Evolutionary conservation across 2,797 vertebrate genomes (phyloP), one percentile per base, ranked within the genome.

Genomic region (Peromyscus nudipes): DNA sequence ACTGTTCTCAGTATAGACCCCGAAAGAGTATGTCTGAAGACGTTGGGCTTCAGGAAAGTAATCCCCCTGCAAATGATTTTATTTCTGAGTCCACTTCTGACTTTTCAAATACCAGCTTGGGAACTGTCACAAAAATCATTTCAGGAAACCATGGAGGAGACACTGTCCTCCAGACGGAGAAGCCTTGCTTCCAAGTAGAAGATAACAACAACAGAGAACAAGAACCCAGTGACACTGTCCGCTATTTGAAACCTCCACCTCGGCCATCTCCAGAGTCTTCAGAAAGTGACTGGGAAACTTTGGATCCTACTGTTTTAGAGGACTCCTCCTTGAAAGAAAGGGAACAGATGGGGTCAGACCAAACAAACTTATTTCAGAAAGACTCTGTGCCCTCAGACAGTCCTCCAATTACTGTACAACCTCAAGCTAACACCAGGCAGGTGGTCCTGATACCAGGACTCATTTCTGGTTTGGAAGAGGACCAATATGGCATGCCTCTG

Each of bases 231-330:
- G 98, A 96, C 5, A 92, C 98, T 43, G 92, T 93, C 95, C 98
- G 98, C 77, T 98, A 96, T 97, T 98, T 99, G 97, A 99, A 99
- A 90, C 99, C 98, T 34, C 99, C 99, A 21, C 98, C 99, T 0
- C 98, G 84, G 0, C 23, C 98, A 82, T 99, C 99, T 52, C 99
- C 99, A 0, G 99, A 99, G 0, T 99, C 99, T 69, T 99, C 99
- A 0, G 99, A 99, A 98, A 99, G 99, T 95, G 99, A 99, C 98
- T 99, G 99, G 99, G 99, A 99, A 98, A 99, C 99, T 0, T 98
- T 99, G 97, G 99, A 99, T 98, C 99, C 99, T 67, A 98, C 98
- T 77, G 87, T 99, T 96, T 97, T 99, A 92, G 99, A 99, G 52
- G 99, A 99, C 8, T 95, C 98, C 8, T 94, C 40, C 43, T 37